phyloP scores from a whole-genome alignment of 1,140 invertebrate genomes.

The Phortica variegata region DNA sequence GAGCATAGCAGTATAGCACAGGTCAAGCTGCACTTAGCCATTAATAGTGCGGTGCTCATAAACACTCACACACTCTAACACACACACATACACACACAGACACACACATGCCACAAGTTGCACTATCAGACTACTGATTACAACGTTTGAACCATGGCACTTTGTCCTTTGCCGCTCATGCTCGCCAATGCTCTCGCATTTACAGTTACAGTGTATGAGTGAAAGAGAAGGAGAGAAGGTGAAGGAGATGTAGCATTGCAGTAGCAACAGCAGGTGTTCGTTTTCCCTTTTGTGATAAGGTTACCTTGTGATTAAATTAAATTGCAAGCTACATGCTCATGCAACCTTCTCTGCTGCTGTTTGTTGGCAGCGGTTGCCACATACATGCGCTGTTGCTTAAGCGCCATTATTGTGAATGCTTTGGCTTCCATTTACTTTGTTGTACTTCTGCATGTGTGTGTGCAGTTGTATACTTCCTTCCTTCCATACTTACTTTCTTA shows the following conservation, averaged over 20 bases:
- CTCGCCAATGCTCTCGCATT: background rate
- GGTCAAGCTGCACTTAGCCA: background rate
- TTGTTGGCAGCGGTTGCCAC: too few species aligned
- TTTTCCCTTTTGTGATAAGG: conserved; percentile 35
- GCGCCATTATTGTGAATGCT: background rate
- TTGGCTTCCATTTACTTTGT: background rate
- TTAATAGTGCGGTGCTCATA: background rate
- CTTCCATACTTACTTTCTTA: too few species aligned
- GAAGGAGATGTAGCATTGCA: too few species aligned
- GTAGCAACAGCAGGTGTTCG: conserved; percentile 26
- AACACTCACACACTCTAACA: conserved; percentile 1
- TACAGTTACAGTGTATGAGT: too few species aligned
- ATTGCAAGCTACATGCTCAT: conserved; percentile 27
- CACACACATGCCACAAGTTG: conserved; percentile 12
- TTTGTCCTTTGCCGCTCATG: too few species aligned
- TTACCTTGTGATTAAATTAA: conserved; percentile 52
- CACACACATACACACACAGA: background rate
- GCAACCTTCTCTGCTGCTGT: too few species aligned
- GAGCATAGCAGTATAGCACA: background rate
- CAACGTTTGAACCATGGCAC: too few species aligned
- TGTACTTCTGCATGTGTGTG: background rate
- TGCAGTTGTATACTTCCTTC: too few species aligned
- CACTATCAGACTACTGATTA: background rate
- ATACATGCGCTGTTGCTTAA: too few species aligned
- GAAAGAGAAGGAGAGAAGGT: too few species aligned